Evolutionary conservation across 2,113 vertebrate genomes (phyloP).

Genomic region (Lota lota): DNA sequence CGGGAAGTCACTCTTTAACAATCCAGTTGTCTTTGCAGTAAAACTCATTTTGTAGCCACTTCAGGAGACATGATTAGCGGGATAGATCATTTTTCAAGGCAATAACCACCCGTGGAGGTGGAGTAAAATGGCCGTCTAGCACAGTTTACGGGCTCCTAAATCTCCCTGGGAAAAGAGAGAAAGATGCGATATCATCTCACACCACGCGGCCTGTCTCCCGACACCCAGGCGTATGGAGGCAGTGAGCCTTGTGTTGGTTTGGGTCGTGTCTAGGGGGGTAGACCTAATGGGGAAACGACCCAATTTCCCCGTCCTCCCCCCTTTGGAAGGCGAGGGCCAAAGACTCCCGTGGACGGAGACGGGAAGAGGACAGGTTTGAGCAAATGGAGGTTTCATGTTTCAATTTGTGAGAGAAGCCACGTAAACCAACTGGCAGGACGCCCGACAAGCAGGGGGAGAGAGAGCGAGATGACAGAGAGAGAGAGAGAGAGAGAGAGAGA

Average conservation of each 20-base stretch:
- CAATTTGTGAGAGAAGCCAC: not conserved
- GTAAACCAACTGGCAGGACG: constrained; percentile 4
- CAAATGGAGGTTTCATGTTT: constrained; percentile 26
- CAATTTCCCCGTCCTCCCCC: not conserved
- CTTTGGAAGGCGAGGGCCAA: not conserved
- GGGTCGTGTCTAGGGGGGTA: not conserved
- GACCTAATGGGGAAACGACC: not conserved
- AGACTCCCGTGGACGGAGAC: not conserved
- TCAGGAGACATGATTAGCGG: too few species aligned
- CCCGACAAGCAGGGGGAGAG: not conserved
- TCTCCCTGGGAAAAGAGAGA: too few species aligned
- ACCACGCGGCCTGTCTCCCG: too few species aligned
- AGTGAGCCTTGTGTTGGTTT: not conserved
- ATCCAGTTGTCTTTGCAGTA: too few species aligned
- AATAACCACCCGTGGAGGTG: too few species aligned
- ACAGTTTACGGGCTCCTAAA: too few species aligned
- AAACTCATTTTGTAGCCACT: too few species aligned
- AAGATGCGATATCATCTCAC: too few species aligned
- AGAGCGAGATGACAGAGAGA: not conserved
- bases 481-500: not conserved
- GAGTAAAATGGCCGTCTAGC: too few species aligned
- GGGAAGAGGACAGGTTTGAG: not conserved
- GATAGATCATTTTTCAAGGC: too few species aligned
- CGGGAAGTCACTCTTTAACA: too few species aligned
- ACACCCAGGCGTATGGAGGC: too few species aligned